A percentile compares a stretch with the other conserved stretches of the same genome.
Evolutionary conservation across 1,140 invertebrate species (phyloP).

Genomic region (Apis laboriosa): DNA sequence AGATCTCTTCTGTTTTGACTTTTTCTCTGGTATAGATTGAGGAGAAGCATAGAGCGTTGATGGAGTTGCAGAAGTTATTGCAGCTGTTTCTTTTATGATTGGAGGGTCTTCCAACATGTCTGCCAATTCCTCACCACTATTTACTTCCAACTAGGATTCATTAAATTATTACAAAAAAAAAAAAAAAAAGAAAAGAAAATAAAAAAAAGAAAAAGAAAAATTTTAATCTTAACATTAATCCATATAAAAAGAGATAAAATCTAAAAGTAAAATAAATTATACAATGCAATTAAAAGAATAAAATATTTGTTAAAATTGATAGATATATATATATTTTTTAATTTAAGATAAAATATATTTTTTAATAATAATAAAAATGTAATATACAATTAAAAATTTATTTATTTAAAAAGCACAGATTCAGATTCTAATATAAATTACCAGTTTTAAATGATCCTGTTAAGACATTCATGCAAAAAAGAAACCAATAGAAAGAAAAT

Average conservation of each 20-base stretch:
- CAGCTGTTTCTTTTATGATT: conserved; percentile 72
- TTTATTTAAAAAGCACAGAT: conserved; percentile 1
- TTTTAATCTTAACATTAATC: conserved; percentile 28
- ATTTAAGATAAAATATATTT: neutral
- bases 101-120: conserved; percentile 79
- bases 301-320: conserved; percentile 6
- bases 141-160: conserved; percentile 76
- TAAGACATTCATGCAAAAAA: conserved; percentile 21
- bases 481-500: conserved; percentile 5
- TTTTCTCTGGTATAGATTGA: conserved; percentile 74
- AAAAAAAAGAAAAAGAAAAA: conserved; percentile 55
- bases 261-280: conserved; percentile 5
- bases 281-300: neutral
- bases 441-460: conserved; percentile 6
- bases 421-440: conserved; percentile 8
- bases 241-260: neutral
- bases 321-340: neutral
- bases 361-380: neutral
- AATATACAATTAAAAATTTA: neutral
- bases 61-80: conserved; percentile 75
- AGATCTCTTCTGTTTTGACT: conserved; percentile 77
- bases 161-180: conserved; percentile 52
- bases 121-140: conserved; percentile 77
- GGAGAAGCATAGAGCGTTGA: conserved; percentile 74
- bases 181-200: conserved; percentile 53